These are phyloP conservation scores for Marasmarcha lunaedactyla DNA, from an alignment of 2,888 invertebrate species.

Conservation along the genomic window DNA sequence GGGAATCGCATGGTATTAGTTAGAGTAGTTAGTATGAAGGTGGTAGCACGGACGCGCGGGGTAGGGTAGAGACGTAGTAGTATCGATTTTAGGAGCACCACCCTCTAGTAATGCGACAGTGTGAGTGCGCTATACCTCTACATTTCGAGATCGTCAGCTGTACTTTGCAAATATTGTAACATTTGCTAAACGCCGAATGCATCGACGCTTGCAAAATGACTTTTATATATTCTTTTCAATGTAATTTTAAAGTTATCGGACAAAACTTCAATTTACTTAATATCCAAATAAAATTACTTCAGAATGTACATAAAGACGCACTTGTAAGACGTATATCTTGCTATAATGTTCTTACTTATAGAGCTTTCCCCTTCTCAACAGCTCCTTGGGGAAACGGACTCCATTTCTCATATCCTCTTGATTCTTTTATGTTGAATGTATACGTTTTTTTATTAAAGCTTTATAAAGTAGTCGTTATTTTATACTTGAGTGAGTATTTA, in stretches of 20 bases:
- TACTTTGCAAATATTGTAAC: conserved; percentile 37
- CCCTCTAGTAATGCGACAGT: conserved; percentile 58
- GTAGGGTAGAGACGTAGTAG: conserved; percentile 50
- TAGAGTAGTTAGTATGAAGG: conserved; percentile 61
- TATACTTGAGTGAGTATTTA: too few relatives aligned
- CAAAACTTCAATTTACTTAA: too few relatives aligned
- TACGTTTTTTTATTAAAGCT: conserved; percentile 10
- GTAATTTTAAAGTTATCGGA: too few relatives aligned
- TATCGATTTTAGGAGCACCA: conserved; percentile 67
- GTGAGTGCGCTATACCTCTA: conserved; percentile 56
- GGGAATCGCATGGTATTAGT: conserved; percentile 52
- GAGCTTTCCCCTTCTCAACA: conserved; percentile 14
- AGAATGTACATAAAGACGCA: too few relatives aligned
- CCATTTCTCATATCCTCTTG: conserved; percentile 15
- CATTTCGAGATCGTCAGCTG: conserved; percentile 37
- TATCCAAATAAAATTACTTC: too few relatives aligned
- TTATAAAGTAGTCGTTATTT: conserved; percentile 11
- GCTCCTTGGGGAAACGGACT: conserved; percentile 16
- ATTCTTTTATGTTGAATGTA: conserved; percentile 12
- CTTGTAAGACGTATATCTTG: conserved; percentile 1
- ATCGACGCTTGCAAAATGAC: conserved; percentile 27
- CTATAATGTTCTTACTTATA: conserved; percentile 6
- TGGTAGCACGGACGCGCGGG: conserved; percentile 42
- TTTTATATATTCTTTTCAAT: conserved; percentile 17
- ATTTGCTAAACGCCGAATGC: conserved; percentile 39